These are phyloP conservation scores for Botia kubotai DNA, from an alignment of 2,797 vertebrate genomes.

Conservation along the genomic window DNA sequence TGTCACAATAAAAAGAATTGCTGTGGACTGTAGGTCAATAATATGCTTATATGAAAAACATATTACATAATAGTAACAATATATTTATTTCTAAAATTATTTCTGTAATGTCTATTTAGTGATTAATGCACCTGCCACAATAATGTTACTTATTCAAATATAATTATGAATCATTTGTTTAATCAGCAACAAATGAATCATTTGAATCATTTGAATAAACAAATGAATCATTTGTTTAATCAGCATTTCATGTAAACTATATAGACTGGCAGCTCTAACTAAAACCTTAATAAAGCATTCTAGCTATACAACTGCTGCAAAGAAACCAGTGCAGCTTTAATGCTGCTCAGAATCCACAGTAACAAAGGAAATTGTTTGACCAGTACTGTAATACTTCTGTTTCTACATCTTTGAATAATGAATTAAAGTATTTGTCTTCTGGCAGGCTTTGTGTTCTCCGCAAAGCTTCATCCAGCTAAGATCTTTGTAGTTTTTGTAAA, in stretches of 20 bases:
- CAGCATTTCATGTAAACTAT: too few species aligned
- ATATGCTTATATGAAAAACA: too few species aligned
- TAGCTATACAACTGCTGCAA: neutral
- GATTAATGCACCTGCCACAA: too few species aligned
- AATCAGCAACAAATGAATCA: too few species aligned
- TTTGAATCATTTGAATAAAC: too few species aligned
- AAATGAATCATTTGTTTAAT: too few species aligned
- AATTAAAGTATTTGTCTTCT: constrained; percentile 27
- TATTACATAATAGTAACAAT: neutral
- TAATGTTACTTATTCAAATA: too few species aligned
- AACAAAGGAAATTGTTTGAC: neutral
- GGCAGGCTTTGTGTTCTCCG: constrained; percentile 8
- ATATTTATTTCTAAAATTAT: neutral
- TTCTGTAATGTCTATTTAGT: neutral
- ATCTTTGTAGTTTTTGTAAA: constrained; percentile 19
- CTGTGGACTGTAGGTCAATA: neutral
- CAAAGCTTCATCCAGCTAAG: constrained; percentile 24
- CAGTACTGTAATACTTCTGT: constrained; percentile 16
- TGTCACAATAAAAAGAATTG: neutral
- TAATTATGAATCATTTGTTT: too few species aligned
- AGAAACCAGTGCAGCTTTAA: neutral
- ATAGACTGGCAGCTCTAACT: too few species aligned
- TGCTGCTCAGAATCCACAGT: neutral
- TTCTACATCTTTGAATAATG: constrained; percentile 22
- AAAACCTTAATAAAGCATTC: too few species aligned